A percentile compares a stretch with the other conserved stretches of the same genome.
Conservation (phyloP, 2,888 invertebrate species). For the Unio pictorum region DNA sequence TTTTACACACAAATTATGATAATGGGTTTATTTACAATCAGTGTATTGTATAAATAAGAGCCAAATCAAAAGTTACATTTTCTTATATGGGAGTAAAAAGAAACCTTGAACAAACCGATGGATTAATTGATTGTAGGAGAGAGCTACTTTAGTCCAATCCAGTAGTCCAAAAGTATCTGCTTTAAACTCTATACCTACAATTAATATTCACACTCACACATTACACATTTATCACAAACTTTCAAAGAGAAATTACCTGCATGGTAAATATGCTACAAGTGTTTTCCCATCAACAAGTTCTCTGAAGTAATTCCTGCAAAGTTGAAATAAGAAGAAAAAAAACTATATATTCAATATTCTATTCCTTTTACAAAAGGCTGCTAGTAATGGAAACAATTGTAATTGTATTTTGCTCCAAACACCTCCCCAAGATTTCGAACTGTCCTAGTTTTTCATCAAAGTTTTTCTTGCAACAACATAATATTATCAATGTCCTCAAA, state of each 20-base stretch:
- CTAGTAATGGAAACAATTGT: constrained; percentile 77
- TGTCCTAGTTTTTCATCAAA: no score
- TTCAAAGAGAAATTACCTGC: constrained; percentile 37
- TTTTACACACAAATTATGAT: no score
- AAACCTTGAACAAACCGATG: no score
- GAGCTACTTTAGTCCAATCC: not conserved
- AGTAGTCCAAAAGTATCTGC: no score
- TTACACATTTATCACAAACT: not conserved
- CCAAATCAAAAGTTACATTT: no score
- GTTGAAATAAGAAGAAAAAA: constrained; percentile 69
- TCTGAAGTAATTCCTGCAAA: constrained; percentile 83
- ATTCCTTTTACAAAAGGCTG: constrained; percentile 58
- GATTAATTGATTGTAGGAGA: not conserved
- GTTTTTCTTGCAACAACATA: no score
- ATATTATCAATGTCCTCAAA: no score
- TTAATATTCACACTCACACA: not conserved
- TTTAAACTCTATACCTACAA: no score
- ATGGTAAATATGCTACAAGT: constrained; percentile 49
- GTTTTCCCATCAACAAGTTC: constrained; percentile 76
- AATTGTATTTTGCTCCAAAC: constrained; percentile 7
- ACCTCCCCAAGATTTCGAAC: no score
- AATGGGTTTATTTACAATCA: no score
- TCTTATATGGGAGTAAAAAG: no score
- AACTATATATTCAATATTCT: constrained; percentile 48
- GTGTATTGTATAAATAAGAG: no score